These are phyloP conservation scores for Zootermopsis nevadensis DNA, from an alignment of 2,888 invertebrate genomes.

Conservation along the genomic window DNA sequence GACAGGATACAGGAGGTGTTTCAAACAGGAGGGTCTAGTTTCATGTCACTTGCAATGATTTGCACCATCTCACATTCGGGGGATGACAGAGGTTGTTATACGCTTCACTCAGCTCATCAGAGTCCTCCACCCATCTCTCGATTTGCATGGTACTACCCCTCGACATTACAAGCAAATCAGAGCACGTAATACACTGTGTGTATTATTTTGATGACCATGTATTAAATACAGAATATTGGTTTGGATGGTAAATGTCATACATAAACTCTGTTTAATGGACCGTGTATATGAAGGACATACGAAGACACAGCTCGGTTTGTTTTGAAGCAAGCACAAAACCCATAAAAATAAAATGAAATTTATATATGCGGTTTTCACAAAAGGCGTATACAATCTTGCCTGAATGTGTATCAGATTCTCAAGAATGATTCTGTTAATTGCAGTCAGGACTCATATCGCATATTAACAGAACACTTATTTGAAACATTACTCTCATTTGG, in stretches of 20 bases:
- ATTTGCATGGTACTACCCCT: background rate
- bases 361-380: too few species aligned
- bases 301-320: too few species aligned
- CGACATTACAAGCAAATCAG: constrained; percentile 6
- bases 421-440: too few species aligned
- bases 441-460: too few species aligned
- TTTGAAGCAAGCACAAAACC: too few species aligned
- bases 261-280: background rate
- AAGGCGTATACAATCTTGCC: too few species aligned
- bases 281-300: too few species aligned
- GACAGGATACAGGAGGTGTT: constrained; percentile 1
- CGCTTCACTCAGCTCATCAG: constrained; percentile 18
- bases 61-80: constrained; percentile 1
- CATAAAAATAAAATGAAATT: too few species aligned
- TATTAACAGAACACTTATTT: too few species aligned
- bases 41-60: constrained; percentile 26
- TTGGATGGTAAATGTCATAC: background rate
- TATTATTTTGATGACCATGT: background rate
- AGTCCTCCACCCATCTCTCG: background rate
- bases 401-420: too few species aligned
- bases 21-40: constrained; percentile 14
- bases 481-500: too few species aligned
- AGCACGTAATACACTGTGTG: background rate
- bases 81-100: constrained; percentile 6
- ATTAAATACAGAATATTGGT: constrained; percentile 8